These are phyloP conservation scores for Cnemophilus loriae DNA, from an alignment of 2,113 vertebrate genomes.

Conservation along the genomic window DNA sequence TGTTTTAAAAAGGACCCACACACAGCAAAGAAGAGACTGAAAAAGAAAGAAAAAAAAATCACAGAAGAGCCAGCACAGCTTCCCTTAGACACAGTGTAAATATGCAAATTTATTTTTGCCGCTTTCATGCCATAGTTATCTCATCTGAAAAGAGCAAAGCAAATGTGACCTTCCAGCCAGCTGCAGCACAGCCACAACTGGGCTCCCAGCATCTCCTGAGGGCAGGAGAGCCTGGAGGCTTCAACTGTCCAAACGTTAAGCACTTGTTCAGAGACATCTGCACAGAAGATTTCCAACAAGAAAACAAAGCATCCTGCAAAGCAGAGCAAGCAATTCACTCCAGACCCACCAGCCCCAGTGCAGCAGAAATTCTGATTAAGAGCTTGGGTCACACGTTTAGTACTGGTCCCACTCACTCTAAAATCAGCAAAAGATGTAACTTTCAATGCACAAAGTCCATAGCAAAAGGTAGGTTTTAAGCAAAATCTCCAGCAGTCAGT, in stretches of 20 bases:
- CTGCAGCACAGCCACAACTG: not conserved
- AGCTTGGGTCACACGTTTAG: not conserved
- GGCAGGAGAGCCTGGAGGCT: not conserved
- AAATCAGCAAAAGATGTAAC: not conserved
- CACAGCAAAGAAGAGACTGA: not conserved
- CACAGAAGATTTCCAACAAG: not conserved
- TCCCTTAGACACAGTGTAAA: not conserved
- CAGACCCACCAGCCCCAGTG: not conserved
- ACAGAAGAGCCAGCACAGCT: not conserved
- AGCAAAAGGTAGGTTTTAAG: not conserved
- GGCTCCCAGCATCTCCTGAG: not conserved
- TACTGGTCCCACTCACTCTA: too few species aligned
- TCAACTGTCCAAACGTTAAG: not conserved
- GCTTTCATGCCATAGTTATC: not conserved
- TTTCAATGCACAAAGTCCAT: not conserved
- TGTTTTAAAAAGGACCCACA: not conserved
- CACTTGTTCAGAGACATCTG: not conserved
- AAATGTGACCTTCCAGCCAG: not conserved
- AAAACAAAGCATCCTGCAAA: not conserved
- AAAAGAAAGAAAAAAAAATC: not conserved
- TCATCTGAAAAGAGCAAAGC: not conserved
- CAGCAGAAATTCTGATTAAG: not conserved
- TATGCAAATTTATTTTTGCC: not conserved
- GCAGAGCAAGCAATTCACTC: not conserved
- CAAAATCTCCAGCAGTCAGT: not conserved